Base-by-base conservation (phyloP, 2,113 vertebrate species). In the Laticauda colubrina region DNA sequence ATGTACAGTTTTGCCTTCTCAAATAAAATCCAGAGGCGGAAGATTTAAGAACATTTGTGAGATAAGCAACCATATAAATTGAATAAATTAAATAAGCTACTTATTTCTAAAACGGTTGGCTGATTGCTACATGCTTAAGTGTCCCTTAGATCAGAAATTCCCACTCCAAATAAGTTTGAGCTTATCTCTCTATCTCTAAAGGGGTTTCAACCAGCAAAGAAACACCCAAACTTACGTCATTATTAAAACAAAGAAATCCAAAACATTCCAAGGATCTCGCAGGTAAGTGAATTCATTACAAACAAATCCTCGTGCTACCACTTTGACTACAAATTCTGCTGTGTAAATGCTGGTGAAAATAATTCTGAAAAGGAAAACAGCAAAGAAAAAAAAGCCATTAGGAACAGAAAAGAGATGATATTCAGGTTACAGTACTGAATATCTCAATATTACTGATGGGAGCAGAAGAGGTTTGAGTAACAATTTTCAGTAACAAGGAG, bases 231-330 rank as follows among this genome's bases (percentile, higher is more conserved):
- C 99, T 98, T 96, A 99, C 99, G 97, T 98, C 96, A 99, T 96
- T 85, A 97, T 45, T 43, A 98, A 98, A 96, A 99, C 98, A 1
- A 95, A 85, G 95, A 98, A 98, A 96, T 99, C 99, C 96, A 99
- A 93, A 97, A 98, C 98, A 96, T 99, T 99, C 98, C 99, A 99
- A 0, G 98, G 98, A 94, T 99, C 99, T 96, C 98, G 97, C 93
- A 99, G 97, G 95, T 99, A 99, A 86, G 98, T 99, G 96, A 99
- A 99, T 85, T 98, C 97, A 94, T 98, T 96, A 90, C 97, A 93
- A 95, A 98, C 97, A 96, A 99, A 98, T 95, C 99, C 99, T 97
- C 98, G 98, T 0, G 99, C 99, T 88, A 99, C 93, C 91, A 99
- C 97, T 97, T 99, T 99, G 95, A 99, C 97, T 48, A 97, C 8